A percentile compares a stretch with the other conserved stretches of the same genome.
phyloP scores from a whole-genome alignment of 2,797 vertebrate genomes.

The Falco berigora region DNA sequence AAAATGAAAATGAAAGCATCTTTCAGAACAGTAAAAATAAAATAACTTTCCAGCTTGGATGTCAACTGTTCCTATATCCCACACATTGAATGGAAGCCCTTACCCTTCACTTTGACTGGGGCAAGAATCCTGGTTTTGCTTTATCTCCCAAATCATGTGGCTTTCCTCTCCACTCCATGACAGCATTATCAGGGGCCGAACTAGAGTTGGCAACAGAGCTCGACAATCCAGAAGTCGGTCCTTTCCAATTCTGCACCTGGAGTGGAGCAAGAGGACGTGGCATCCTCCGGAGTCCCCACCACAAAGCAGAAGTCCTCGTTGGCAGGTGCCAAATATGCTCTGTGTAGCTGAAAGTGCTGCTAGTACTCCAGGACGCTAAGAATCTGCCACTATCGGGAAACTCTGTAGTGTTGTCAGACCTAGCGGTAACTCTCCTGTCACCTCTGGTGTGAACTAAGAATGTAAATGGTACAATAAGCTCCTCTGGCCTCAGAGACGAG shows the following conservation, averaged over 20 bases:
- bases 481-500: not conserved
- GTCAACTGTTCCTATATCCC: not conserved
- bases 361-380: not conserved
- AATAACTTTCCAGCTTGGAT: not conserved
- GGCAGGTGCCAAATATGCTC: not conserved
- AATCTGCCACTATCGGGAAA: not conserved
- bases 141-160: not conserved
- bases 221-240: not conserved
- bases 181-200: not conserved
- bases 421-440: not conserved
- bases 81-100: not conserved
- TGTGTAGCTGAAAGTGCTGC: not conserved
- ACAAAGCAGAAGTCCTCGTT: not conserved
- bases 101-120: not conserved
- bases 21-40: not conserved
- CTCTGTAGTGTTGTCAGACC: not conserved
- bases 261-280: not conserved
- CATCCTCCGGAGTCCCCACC: not conserved
- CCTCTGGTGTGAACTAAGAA: not conserved
- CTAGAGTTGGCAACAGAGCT: not conserved
- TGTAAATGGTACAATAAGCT: not conserved
- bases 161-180: not conserved
- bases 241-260: not conserved
- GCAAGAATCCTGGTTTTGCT: not conserved
- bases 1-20: not conserved